Percentiles rank a stretch among this genome's conserved stretches.
Conservation (phyloP, 2,797 vertebrate species). For the Apodemus agrarius region DNA sequence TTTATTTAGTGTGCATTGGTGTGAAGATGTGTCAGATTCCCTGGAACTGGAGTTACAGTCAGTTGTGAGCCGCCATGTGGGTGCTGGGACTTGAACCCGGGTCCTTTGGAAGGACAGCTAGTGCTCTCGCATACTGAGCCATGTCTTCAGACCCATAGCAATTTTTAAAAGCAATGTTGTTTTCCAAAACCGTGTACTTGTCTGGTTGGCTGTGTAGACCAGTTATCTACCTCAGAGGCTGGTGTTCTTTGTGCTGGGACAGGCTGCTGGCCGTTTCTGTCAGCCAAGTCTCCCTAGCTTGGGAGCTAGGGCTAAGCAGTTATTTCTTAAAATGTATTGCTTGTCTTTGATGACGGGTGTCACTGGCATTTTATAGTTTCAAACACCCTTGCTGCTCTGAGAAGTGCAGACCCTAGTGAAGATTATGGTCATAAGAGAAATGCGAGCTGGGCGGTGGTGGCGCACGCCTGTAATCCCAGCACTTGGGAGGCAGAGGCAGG, state of each 20-base stretch:
- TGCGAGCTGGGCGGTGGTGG: too few relatives aligned
- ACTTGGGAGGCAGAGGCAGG: too few relatives aligned
- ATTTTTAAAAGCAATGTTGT: conserved; percentile 90
- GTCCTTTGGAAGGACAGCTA: background rate
- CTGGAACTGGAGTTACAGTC: background rate
- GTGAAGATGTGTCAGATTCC: background rate
- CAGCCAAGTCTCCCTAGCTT: conserved; percentile 98
- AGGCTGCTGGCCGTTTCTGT: conserved; percentile 97
- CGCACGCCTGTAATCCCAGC: too few relatives aligned
- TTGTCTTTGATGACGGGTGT: conserved; percentile 91
- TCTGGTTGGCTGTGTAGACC: conserved; percentile 95
- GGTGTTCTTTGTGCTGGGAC: conserved; percentile 93
- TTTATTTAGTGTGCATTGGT: background rate
- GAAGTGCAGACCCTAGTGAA: conserved; percentile 92
- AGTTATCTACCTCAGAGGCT: conserved; percentile 99
- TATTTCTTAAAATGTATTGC: conserved; percentile 91
- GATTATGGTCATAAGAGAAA: conserved; percentile 90
- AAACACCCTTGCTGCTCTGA: conserved; percentile 94
- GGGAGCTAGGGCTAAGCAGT: conserved; percentile 95
- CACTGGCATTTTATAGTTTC: conserved; percentile 93
- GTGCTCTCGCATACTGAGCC: background rate
- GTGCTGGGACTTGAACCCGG: background rate
- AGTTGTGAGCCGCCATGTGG: background rate
- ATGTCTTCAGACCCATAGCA: conserved; percentile 63
- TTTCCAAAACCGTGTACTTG: conserved; percentile 96